Evolutionary conservation across 2,797 vertebrate genomes (phyloP), one percentile per base, ranked within the genome.

Genomic region (Podarcis siculus): DNA sequence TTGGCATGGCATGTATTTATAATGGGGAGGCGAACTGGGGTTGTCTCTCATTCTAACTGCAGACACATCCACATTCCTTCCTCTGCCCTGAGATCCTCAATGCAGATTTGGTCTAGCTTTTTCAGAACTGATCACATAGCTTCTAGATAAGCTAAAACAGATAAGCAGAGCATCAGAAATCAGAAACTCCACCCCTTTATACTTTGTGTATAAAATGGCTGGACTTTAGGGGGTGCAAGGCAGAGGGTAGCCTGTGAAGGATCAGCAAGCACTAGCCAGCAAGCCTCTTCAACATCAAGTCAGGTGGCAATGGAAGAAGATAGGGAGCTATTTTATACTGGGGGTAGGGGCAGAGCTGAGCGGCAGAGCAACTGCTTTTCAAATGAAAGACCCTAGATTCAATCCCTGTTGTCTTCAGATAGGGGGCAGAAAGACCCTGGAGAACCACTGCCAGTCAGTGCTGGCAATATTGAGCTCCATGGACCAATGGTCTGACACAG

Each of bases 1-100:
- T 94, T 94, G 95, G 96, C 96, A 97, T 97, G 96, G 95, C 95
- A 96, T 97, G 96, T 97, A 96, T 93, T 96, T 91, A 91, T 94
- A 95, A 93, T 94, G 92, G 95, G 95, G 21, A 23, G 19, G 25
- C 17, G 1, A 96, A 94, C 95, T 95, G 86, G 37, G 91, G 91
- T 94, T 95, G 93, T 92, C 90, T 89, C 49, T 93, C 95, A 94
- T 93, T 94, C 95, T 94, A 95, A 97, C 95, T 96, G 94, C 93
- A 94, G 92, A 93, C 92, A 94, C 95, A 94, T 90, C 95, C 95
- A 95, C 91, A 93, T 82, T 93, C 93, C 90, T 91, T 92, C 84
- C 95, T 86, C 79, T 66, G 61, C 96, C 93, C 91, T 86, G 80
- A 67, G 87, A 94, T 93, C 19, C 25, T 15, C 13, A 37, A 1